phyloP scores from a whole-genome alignment of 2,888 invertebrate species.

The Orthonevra nobilis region DNA sequence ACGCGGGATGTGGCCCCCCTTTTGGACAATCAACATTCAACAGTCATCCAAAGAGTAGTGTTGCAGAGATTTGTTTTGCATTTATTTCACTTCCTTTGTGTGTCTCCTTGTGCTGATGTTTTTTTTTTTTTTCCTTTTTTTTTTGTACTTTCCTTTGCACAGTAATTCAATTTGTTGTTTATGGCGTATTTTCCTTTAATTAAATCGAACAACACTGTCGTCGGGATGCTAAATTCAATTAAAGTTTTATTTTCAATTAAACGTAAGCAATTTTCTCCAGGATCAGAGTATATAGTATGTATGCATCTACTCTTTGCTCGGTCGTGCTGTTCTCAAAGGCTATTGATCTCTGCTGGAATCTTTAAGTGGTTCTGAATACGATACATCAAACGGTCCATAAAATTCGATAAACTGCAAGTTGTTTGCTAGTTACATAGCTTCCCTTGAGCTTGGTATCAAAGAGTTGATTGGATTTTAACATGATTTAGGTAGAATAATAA shows the following conservation, averaged over 20 bases:
- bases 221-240: conserved; percentile 41
- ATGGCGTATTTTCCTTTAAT: conserved; percentile 61
- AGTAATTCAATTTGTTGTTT: conserved; percentile 23
- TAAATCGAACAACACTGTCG: conserved; percentile 53
- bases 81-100: conserved; percentile 21
- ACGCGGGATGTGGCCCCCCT: conserved; percentile 13
- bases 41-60: conserved; percentile 45
- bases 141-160: neutral
- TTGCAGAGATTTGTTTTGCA: conserved; percentile 54
- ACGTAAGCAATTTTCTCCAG: conserved; percentile 46
- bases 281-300: conserved; percentile 20
- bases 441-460: too few relatives aligned
- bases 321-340: neutral
- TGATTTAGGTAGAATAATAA: too few relatives aligned
- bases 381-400: too few relatives aligned
- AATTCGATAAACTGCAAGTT: too few relatives aligned
- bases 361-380: too few relatives aligned
- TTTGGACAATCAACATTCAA: conserved; percentile 48
- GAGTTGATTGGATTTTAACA: too few relatives aligned
- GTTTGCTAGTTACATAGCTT: too few relatives aligned
- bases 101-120: too few relatives aligned
- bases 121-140: neutral
- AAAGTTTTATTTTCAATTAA: conserved; percentile 60
- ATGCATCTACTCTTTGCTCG: neutral
- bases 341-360: conserved; percentile 14